Evolutionary conservation across 1,140 invertebrate genomes (phyloP).

Genomic region (Drosophila lacteicornis): DNA sequence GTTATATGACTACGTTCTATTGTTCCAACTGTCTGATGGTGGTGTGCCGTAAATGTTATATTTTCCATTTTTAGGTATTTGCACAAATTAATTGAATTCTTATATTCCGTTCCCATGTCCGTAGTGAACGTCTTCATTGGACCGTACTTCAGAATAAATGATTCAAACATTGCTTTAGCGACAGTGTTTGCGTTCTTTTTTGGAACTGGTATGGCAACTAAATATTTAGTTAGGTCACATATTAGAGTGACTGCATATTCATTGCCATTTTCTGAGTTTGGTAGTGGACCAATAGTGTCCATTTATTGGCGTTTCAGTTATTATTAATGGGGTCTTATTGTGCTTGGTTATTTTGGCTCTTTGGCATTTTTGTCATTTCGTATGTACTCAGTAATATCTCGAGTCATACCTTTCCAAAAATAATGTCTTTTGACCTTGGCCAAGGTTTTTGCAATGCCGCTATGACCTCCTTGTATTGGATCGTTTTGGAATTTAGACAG

Average conservation of each 20-base stretch:
- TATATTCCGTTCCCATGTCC: conserved; percentile 45
- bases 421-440: no score
- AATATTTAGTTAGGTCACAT: no score
- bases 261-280: neutral
- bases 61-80: conserved; percentile 34
- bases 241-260: no score
- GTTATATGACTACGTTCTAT: no score
- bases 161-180: conserved; percentile 43
- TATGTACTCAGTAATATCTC: no score
- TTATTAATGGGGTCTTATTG: neutral
- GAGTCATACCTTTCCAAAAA: no score
- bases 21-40: neutral
- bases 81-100: conserved; percentile 45
- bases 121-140: neutral
- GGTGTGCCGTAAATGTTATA: neutral
- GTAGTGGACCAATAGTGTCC: conserved; percentile 15
- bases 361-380: no score
- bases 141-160: conserved; percentile 10
- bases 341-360: neutral
- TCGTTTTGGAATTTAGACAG: no score
- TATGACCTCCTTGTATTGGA: no score
- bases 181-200: conserved; percentile 32
- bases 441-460: no score
- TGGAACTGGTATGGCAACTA: conserved; percentile 38
- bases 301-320: neutral